Percentiles rank a stretch among this genome's conserved stretches.
phyloP scores from a whole-genome alignment of 2,888 invertebrate species.

The Punctoribates punctum region DNA sequence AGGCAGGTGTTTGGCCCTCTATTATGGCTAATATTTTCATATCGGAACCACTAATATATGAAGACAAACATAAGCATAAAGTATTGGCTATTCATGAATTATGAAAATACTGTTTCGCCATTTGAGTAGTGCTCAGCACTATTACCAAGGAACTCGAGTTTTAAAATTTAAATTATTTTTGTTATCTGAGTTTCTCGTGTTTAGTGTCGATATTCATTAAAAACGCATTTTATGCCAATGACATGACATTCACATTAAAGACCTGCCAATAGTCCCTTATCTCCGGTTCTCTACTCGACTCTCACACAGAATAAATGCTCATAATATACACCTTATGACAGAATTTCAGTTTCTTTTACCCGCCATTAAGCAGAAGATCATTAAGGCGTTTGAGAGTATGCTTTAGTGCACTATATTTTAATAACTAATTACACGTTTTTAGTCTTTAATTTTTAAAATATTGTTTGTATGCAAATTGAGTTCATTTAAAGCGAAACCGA shows the following conservation, averaged over 20 bases:
- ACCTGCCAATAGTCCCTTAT: background rate
- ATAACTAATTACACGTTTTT: slow-evolving; percentile 24
- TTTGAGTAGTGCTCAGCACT: background rate
- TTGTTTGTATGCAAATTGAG: slow-evolving; percentile 21
- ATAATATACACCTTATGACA: slow-evolving; percentile 1
- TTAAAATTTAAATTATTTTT: slow-evolving; percentile 12
- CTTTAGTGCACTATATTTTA: slow-evolving; percentile 31
- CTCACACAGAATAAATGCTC: background rate
- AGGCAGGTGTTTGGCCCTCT: slow-evolving; percentile 25
- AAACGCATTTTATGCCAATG: slow-evolving; percentile 31
- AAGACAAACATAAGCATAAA: slow-evolving; percentile 10
- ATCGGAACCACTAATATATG: slow-evolving; percentile 7
- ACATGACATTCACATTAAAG: slow-evolving; percentile 17
- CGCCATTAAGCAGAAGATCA: slow-evolving; percentile 4
- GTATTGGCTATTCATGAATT: slow-evolving; percentile 22
- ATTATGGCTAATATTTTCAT: background rate
- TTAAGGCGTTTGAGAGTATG: background rate
- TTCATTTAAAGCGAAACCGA: background rate
- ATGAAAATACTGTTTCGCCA: slow-evolving; percentile 17
- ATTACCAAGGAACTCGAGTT: background rate
- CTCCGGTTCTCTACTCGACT: background rate
- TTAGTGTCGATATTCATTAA: slow-evolving; percentile 21
- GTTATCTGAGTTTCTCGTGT: slow-evolving; percentile 22
- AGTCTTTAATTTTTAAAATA: slow-evolving; percentile 8
- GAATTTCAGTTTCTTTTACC: slow-evolving; percentile 9